These are phyloP conservation scores for Fistularia commersonii DNA, from an alignment of 2,797 vertebrate species.

Conservation along the genomic window DNA sequence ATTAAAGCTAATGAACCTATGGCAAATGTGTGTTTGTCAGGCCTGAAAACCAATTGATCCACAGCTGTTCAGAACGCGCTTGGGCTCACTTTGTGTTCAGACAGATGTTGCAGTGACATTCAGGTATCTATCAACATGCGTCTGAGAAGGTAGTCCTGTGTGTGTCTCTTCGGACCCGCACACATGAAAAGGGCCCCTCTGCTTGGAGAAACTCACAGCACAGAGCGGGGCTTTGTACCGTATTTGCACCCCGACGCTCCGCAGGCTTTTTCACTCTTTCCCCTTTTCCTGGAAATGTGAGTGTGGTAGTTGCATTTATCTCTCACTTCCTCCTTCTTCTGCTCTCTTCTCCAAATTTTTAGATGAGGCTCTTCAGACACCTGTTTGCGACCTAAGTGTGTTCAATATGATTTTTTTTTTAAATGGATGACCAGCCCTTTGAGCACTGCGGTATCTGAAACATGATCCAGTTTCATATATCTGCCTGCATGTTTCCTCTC, in stretches of 20 bases:
- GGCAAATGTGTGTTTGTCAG: too few relatives aligned
- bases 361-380: background rate
- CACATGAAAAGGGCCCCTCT: conserved; percentile 15
- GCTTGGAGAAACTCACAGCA: conserved; percentile 1
- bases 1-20: too few relatives aligned
- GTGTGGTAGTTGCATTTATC: background rate
- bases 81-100: background rate
- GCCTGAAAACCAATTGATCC: too few relatives aligned
- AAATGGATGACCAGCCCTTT: conserved; percentile 11
- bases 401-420: background rate
- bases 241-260: background rate
- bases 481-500: conserved; percentile 3
- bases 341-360: background rate
- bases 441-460: conserved; percentile 5
- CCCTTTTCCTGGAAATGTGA: conserved; percentile 17
- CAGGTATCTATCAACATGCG: conserved; percentile 3
- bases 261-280: too few relatives aligned
- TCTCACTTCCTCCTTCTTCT: background rate
- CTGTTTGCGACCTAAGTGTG: conserved; percentile 1
- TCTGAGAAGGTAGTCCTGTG: conserved; percentile 18
- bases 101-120: background rate
- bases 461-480: conserved; percentile 11
- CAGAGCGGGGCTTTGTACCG: conserved; percentile 27
- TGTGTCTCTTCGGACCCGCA: background rate
- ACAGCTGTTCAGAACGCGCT: too few relatives aligned